Evolutionary conservation across 64 coral and sea anemone species (phyloP).

Genomic region (Catalaphyllia jardinei): DNA sequence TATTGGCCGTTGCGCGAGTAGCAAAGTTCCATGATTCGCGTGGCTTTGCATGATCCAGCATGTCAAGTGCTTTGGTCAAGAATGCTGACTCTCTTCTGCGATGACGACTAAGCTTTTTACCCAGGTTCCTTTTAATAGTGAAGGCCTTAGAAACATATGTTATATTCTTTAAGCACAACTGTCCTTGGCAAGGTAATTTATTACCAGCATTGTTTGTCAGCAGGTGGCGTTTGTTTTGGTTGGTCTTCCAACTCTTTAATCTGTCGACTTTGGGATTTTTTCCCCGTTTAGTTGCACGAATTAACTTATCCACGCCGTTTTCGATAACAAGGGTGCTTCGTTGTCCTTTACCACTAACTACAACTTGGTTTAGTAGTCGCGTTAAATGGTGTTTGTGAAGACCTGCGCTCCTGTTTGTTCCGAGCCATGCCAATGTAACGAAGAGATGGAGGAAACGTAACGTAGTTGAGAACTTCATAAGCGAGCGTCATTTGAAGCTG

Average conservation of each 20-base stretch:
- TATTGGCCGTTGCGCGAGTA: constrained; percentile 10
- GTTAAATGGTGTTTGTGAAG: neutral
- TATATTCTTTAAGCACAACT: neutral
- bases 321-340: neutral
- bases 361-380: neutral
- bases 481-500: constrained; percentile 24
- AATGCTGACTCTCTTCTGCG: constrained; percentile 10
- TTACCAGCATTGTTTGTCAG: neutral
- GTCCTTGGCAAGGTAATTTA: constrained; percentile 5
- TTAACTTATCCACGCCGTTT: neutral
- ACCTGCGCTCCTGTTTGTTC: constrained; percentile 18
- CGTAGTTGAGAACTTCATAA: neutral
- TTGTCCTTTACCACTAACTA: neutral
- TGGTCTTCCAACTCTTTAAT: neutral
- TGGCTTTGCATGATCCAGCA: constrained; percentile 23
- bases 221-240: constrained; percentile 23
- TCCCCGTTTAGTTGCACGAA: neutral
- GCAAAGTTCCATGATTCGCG: neutral
- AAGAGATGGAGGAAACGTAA: constrained; percentile 8
- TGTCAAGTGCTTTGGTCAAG: constrained; percentile 23
- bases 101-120: neutral
- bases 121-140: neutral
- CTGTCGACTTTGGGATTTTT: neutral
- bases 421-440: neutral
- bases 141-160: neutral